A percentile compares a stretch with the other conserved stretches of the same genome.
These are phyloP conservation scores for Hypothenemus hampei DNA, from an alignment of 1,140 invertebrate genomes.

Conservation along the genomic window DNA sequence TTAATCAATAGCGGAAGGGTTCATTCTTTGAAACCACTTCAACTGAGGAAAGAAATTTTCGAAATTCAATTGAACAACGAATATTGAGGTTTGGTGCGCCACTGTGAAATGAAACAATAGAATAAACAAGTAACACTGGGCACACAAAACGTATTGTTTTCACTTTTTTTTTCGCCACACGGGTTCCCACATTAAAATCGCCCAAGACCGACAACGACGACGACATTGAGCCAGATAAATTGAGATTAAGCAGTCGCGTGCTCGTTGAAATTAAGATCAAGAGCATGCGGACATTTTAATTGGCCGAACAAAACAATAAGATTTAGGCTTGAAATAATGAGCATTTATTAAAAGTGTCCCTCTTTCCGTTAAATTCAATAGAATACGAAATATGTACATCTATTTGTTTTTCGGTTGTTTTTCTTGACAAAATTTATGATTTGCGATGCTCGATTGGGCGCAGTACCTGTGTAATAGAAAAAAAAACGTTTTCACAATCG, in stretches of 20 bases:
- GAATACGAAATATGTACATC: too few species aligned
- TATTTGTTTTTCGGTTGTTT: too few species aligned
- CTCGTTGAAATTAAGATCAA: slow-evolving; percentile 19
- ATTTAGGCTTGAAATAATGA: too few species aligned
- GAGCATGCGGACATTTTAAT: too few species aligned
- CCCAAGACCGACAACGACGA: too few species aligned
- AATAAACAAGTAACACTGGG: slow-evolving; percentile 19
- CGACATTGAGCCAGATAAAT: slow-evolving; percentile 42
- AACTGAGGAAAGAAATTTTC: not conserved
- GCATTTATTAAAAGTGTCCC: too few species aligned
- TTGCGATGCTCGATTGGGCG: too few species aligned
- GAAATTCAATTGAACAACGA: not conserved
- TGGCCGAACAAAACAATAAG: too few species aligned
- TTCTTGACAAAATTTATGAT: too few species aligned
- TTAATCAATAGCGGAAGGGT: not conserved
- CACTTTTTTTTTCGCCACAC: slow-evolving; percentile 40
- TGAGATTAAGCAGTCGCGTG: slow-evolving; percentile 20
- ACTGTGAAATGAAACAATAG: slow-evolving; percentile 13
- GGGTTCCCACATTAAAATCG: slow-evolving; percentile 37
- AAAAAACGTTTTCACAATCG: too few species aligned
- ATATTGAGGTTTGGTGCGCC: not conserved
- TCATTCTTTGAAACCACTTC: not conserved
- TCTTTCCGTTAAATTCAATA: too few species aligned
- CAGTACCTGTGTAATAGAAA: too few species aligned
- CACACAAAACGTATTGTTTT: slow-evolving; percentile 38